Evolutionary conservation across 2,888 invertebrate species (phyloP).

Genomic region (Amphipyra tragopoginis): DNA sequence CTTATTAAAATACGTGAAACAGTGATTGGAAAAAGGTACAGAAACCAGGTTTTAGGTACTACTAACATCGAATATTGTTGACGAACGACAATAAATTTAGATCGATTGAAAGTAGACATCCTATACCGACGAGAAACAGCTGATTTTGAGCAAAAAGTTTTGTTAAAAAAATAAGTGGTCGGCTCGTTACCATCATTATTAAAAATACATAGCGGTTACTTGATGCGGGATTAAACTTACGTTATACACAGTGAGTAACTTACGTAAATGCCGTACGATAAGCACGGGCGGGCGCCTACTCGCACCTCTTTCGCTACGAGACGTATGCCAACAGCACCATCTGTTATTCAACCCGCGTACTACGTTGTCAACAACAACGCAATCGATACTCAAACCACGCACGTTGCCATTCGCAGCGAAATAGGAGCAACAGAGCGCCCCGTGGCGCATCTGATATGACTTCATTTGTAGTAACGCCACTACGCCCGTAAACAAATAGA

Average conservation of each 20-base stretch:
- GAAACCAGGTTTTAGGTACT: slow-evolving; percentile 75
- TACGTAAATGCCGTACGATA: slow-evolving; percentile 84
- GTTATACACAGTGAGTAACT: slow-evolving; percentile 87
- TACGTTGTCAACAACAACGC: slow-evolving; percentile 40
- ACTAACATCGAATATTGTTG: slow-evolving; percentile 82
- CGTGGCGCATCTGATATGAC: slow-evolving; percentile 88
- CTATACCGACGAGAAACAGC: slow-evolving; percentile 77
- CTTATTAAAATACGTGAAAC: slow-evolving; percentile 85
- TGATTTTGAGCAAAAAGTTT: slow-evolving; percentile 88
- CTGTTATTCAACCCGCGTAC: slow-evolving; percentile 41
- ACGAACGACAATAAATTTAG: slow-evolving; percentile 71
- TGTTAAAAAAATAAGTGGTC: slow-evolving; percentile 86
- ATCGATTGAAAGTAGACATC: slow-evolving; percentile 72
- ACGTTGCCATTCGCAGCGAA: slow-evolving; percentile 63
- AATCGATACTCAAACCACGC: slow-evolving; percentile 48
- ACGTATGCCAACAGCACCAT: slow-evolving; percentile 55
- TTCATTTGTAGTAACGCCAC: slow-evolving; percentile 85
- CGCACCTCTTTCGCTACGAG: slow-evolving; percentile 66
- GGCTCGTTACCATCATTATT: slow-evolving; percentile 79
- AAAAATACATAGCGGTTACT: slow-evolving; percentile 86
- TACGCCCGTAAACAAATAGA: slow-evolving; percentile 87
- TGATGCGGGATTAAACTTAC: slow-evolving; percentile 86
- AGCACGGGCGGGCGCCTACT: slow-evolving; percentile 83
- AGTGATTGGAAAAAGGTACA: slow-evolving; percentile 79
- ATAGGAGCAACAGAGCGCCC: slow-evolving; percentile 68